These are phyloP conservation scores for Micronycteris hirsuta DNA, from an alignment of 2,113 vertebrate genomes.

Conservation along the genomic window DNA sequence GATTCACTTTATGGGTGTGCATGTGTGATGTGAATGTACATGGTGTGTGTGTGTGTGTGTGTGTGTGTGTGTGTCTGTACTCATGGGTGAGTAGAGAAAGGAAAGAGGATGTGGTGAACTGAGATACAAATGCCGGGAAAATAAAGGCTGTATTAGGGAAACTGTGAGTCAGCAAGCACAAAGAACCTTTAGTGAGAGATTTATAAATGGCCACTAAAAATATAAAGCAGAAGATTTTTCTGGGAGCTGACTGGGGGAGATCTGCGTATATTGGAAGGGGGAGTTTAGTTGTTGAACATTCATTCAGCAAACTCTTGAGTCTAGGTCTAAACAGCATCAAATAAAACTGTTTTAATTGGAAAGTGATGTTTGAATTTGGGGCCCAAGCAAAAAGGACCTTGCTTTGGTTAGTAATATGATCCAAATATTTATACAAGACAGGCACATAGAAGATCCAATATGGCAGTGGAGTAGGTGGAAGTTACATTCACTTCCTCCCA, in stretches of 20 bases:
- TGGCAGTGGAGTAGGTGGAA: not conserved
- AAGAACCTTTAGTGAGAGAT: not conserved
- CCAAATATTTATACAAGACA: not conserved
- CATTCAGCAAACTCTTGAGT: not conserved
- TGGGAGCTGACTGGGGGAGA: not conserved
- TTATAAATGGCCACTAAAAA: not conserved
- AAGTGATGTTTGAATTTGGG: not conserved
- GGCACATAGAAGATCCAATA: not conserved
- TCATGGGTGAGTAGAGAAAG: not conserved
- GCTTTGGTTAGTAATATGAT: not conserved
- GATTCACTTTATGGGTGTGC: not conserved
- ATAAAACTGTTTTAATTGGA: slow-evolving; percentile 17
- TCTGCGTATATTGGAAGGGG: not conserved
- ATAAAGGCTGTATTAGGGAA: not conserved
- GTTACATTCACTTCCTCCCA: not conserved
- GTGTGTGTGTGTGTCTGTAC: not conserved
- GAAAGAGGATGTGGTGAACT: not conserved
- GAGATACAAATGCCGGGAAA: not conserved
- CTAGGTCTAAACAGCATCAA: not conserved
- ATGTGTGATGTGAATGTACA: not conserved
- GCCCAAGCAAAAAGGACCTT: not conserved
- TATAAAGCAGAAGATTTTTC: not conserved
- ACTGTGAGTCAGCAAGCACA: not conserved
- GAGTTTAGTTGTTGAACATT: not conserved
- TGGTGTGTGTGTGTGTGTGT: not conserved